Evolutionary conservation across 1,140 invertebrate genomes (phyloP), one percentile per base, ranked within the genome.

Genomic region (Cryptotermes secundus): DNA sequence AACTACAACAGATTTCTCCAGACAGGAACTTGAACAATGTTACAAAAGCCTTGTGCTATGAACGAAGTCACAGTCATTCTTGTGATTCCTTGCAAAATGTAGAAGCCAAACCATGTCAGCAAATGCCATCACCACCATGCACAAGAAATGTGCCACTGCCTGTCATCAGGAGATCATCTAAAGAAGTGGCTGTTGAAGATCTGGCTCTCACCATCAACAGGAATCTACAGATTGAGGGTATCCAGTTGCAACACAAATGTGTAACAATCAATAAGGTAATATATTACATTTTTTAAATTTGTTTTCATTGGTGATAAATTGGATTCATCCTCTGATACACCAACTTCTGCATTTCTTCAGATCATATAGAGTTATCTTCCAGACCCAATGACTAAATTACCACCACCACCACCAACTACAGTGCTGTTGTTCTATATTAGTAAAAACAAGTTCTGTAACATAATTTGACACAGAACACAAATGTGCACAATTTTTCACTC

Each of bases 261-360:
- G 88, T 91, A 26, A 90, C 88, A 22, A 88, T 92, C 79, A 87
- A 86, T 38, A 91, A 91, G 88, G 90, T 90, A 86, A 26, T n/a
- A 72, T 31, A 72, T n/a, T 72, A 16, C n/a, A 31, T 72, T 72
- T 26, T 22, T 22, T 49, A 3, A 19, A 3, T 49, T 49, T 31
- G n/a, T 72, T 72, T 49, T 19, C 3, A 4, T 49, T 49, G 45
- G 45, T 49, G 45, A 49, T 49, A 49, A 49, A 49, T 49, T 49
- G 9, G 22, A 49, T 49, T 49, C 45, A 49, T 49, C 14, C 45
- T 19, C 22, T 49, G 45, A 19, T 19, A 22, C 45, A 49, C 14
- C 45, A 49, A n/a, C n/a, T n/a, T n/a, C n/a, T n/a, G n/a, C n/a
- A n/a, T n/a, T n/a, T n/a, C n/a, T n/a, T n/a, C n/a, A n/a, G n/a